Base-by-base conservation (phyloP, 2,797 vertebrate genomes). In the Hemitrygon akajei region DNA sequence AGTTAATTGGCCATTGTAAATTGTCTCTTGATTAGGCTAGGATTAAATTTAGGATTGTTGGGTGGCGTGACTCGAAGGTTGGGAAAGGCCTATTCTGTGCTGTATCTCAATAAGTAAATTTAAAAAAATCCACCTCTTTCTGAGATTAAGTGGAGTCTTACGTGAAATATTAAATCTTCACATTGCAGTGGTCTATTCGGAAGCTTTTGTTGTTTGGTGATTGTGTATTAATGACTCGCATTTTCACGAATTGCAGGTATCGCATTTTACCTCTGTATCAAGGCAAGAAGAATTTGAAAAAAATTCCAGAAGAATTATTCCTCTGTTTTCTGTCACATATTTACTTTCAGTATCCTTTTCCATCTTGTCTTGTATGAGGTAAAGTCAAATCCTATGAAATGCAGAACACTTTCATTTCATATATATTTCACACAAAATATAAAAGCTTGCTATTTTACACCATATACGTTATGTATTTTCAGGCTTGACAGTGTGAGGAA, bases 211-310 rank as follows among this genome's bases (percentile, higher is more conserved):
- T 69, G 7, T 9, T 37, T 69, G n/a, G 20, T 89, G 6, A 89
- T 66, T 2, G 63, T 66, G 3, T 89, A 34, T 89, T 18, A 89
- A 37, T 69, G 6, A 89, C 86, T 22, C 66, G 34, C 66, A 89
- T 89, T 89, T 89, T 89, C 7, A 89, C 69, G n/a, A 80, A 75
- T 93, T 93, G 14, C 94, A 98, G 98, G 96, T 97, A 84, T 96
- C 97, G 10, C 96, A 97, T 95, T 97, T 97, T 93, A 97, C 98
- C 18, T 98, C 97, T 1, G 94, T 96, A 94, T 98, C 98, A 86
- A 97, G 97, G 94, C 97, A 98, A 94, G 79, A 96, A 95, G 97
- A 98, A 95, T 98, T 98, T 95, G 96, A 98, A 92, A 96, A 96
- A 94, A 96, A 96, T 66, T 94, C 97, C 14, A 76, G 82, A 47